A percentile compares a stretch with the other conserved stretches of the same genome.
These are phyloP conservation scores for Palythoa caribaeorum DNA, from an alignment of 92 coral and sea anemone genomes.

Conservation along the genomic window DNA sequence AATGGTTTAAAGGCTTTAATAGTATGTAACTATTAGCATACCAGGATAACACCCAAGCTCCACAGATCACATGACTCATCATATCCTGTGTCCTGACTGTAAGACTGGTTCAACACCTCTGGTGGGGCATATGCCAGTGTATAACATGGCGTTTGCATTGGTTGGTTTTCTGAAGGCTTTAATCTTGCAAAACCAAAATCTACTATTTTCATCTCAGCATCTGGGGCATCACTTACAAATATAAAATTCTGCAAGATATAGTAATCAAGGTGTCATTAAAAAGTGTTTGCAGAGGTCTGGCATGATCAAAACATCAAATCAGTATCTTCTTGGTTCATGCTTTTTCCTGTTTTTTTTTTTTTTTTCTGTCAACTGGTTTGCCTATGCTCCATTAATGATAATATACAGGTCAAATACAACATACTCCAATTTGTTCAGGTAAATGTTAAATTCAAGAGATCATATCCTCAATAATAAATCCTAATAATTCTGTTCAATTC, in stretches of 20 bases:
- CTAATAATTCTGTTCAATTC: too few relatives aligned
- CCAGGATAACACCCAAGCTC: slow-evolving; percentile 99
- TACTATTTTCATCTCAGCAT: slow-evolving; percentile 92
- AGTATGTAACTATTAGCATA: slow-evolving; percentile 39
- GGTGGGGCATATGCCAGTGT: slow-evolving; percentile 97
- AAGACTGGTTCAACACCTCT: slow-evolving; percentile 89
- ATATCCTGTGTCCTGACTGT: slow-evolving; percentile 76
- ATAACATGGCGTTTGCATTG: slow-evolving; percentile 95
- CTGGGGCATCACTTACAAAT: slow-evolving; percentile 89
- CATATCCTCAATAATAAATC: too few relatives aligned
- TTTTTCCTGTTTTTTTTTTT: too few relatives aligned
- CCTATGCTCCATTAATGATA: too few relatives aligned
- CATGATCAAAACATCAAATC: slow-evolving; percentile 61
- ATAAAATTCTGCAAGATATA: slow-evolving; percentile 84
- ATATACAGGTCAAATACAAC: too few relatives aligned
- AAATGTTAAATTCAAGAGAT: too few relatives aligned
- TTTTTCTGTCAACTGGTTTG: too few relatives aligned
- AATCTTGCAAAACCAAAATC: slow-evolving; percentile 99
- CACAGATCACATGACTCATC: slow-evolving; percentile 98
- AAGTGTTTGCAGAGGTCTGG: slow-evolving; percentile 64
- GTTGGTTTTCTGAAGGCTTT: slow-evolving; percentile 91
- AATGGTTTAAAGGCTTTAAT: background rate
- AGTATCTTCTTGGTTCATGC: background rate
- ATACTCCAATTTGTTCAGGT: too few relatives aligned
- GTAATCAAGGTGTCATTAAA: slow-evolving; percentile 48